Base-by-base conservation (phyloP, 2,797 vertebrate genomes). In the Leptatherina wallacei region DNA sequence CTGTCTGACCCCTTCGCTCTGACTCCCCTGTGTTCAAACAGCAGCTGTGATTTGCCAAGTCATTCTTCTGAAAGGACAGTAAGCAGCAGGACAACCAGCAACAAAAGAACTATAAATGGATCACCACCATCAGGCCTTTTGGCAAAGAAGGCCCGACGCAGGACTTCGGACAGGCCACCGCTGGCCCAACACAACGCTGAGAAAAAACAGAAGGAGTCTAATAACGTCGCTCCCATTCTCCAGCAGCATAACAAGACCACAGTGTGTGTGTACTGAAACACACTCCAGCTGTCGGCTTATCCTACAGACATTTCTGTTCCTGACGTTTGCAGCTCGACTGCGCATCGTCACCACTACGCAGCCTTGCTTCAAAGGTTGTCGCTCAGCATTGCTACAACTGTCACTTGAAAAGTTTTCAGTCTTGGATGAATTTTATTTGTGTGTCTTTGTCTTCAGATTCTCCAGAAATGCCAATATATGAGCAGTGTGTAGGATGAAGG, bases 191-290 rank as follows among this genome's bases (percentile, higher is more conserved):
- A 95, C 24, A 95, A 95, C 29, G 93, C 94, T 66, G 95, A 96
- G 27, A 94, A 97, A 83, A 95, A 95, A 30, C 97, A 96, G 91
- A 97, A 96, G 88, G 96, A 96, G 79, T 70, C 93, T 1, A 83
- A 16, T 40, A 95, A 94, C 2, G 89, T 95, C 52, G 91, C 88
- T 1, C 89, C 94, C 0, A 92, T 98, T 61, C 94, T 98, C 65
- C 96, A 97, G 38, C 95, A 96, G 65, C 95, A 96, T 62, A 83
- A 95, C 67, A 98, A 98, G 80, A 93, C 94, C 0, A 94, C 96
- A 0, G 93, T 99, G 68, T 99, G 97, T 14, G 97, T 98, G 0
- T 99, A 95, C 89, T 98, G 93, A 96, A 78, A 69, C 63, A 60
- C 35, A 33, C 78, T 80, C 68, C 32, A 73, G 54, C 54, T 36